Base-by-base conservation (phyloP, 2,797 vertebrate species). In the Picus viridis region DNA sequence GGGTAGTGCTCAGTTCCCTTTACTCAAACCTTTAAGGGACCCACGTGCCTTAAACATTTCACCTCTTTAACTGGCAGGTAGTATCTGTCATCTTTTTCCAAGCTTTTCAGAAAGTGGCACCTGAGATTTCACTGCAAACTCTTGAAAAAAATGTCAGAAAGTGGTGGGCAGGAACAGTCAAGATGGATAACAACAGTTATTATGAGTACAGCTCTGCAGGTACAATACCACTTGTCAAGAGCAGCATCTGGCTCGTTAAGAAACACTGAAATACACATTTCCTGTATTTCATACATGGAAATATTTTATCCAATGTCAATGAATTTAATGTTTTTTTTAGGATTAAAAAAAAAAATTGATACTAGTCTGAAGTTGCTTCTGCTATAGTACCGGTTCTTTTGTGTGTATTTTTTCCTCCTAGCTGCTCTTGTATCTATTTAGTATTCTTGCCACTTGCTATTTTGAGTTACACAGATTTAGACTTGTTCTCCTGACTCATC, bases 101-200 rank as follows among this genome's bases (percentile, higher is more conserved):
- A 41, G 91, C 53, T 75, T 91, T 82, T 93, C 51, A 84, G 90
- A 79, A 82, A 83, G 83, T 62, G 39, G 18, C 15, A 75, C 14
- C 16, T 59, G 43, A 77, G 49, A n/a, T 64, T 84, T 81, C 47
- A n/a, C 53, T 89, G 64, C 23, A 51, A 76, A 62, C 41, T 36
- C 7, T 34, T 16, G 39, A 12, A 67, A 54, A 86, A 82, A 76
- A 98, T 98, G 98, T 32, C 96, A 36, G 90, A 81, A 84, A 83
- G 72, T 12, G 30, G 58, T 59, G 84, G 58, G 54, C 93, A 96
- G 87, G 95, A 96, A 64, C 93, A 95, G 56, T 34, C 75, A 30
- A 94, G 79, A 64, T 99, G 99, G 99, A 97, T 93, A 95, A 99
- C 99, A 13, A 99, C 99, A 0, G 86, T 99, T 67, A 99, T 99